Conservation (phyloP, 2,113 vertebrate genomes). For the Mirza zaza region DNA sequence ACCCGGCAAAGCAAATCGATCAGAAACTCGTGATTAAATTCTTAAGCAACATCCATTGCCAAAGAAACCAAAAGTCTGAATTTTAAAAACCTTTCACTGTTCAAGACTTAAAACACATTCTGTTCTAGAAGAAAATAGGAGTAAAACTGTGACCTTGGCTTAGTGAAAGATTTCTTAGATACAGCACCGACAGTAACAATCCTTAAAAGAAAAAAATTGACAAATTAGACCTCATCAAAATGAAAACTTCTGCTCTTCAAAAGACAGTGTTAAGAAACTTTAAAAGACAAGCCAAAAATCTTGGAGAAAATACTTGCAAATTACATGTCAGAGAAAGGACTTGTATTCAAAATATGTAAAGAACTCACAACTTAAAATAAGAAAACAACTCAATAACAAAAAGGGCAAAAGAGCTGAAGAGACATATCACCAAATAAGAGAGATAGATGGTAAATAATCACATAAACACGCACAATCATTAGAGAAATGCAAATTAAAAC, state of each 20-base stretch:
- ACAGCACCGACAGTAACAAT: neutral
- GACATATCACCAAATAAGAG: neutral
- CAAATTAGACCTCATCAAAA: neutral
- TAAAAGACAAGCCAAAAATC: neutral
- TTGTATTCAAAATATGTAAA: neutral
- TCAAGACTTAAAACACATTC: neutral
- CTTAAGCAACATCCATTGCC: neutral
- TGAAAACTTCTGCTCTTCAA: neutral
- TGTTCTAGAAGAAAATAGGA: neutral
- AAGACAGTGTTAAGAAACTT: neutral
- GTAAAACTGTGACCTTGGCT: neutral
- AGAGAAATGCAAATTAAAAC: neutral
- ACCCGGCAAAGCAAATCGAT: neutral
- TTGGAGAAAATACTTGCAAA: neutral
- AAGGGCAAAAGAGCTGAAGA: neutral
- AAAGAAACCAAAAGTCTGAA: neutral
- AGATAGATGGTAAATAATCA: no score
- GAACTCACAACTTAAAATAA: neutral
- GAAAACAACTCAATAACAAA: neutral
- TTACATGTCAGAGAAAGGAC: neutral
- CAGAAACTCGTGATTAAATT: neutral
- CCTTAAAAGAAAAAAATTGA: neutral
- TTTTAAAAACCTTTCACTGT: neutral
- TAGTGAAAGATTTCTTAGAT: neutral
- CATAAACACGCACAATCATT: accelerated